phyloP scores from a whole-genome alignment of 2,888 invertebrate species.

The Cryptus viduatorius region DNA sequence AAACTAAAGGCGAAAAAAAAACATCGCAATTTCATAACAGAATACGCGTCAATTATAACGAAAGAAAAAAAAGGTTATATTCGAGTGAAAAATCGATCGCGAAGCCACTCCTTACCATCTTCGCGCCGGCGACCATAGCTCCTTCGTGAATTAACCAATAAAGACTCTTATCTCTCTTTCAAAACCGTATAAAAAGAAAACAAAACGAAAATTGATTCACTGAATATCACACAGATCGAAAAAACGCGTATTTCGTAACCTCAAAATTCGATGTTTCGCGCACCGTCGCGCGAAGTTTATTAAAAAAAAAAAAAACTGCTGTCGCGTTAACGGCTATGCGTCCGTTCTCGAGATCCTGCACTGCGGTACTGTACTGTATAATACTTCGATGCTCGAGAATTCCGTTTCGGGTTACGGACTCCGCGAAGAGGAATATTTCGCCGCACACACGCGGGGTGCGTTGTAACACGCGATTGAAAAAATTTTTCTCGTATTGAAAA shows the following conservation, averaged over 20 bases:
- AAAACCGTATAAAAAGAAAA: background rate
- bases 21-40: background rate
- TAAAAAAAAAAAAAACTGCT: background rate
- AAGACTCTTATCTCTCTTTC: background rate
- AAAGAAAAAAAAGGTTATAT: slow-evolving; percentile 14
- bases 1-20: background rate
- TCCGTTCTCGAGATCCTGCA: slow-evolving; percentile 32
- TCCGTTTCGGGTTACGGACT: background rate
- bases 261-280: background rate
- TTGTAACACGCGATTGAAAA: background rate
- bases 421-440: slow-evolving; percentile 15
- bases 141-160: slow-evolving; percentile 10
- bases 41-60: too few relatives aligned
- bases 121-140: slow-evolving; percentile 81
- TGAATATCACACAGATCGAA: slow-evolving; percentile 9
- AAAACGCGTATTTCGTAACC: background rate
- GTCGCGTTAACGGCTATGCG: background rate
- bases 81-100: background rate
- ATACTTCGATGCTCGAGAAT: slow-evolving; percentile 10
- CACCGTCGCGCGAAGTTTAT: background rate
- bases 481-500: background rate
- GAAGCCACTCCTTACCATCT: slow-evolving; percentile 79
- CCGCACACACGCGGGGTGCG: background rate
- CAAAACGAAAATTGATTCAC: slow-evolving; percentile 35
- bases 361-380: slow-evolving; percentile 10